These are phyloP conservation scores for Porphyrio hochstetteri DNA, from an alignment of 2,113 vertebrate genomes.

Conservation along the genomic window DNA sequence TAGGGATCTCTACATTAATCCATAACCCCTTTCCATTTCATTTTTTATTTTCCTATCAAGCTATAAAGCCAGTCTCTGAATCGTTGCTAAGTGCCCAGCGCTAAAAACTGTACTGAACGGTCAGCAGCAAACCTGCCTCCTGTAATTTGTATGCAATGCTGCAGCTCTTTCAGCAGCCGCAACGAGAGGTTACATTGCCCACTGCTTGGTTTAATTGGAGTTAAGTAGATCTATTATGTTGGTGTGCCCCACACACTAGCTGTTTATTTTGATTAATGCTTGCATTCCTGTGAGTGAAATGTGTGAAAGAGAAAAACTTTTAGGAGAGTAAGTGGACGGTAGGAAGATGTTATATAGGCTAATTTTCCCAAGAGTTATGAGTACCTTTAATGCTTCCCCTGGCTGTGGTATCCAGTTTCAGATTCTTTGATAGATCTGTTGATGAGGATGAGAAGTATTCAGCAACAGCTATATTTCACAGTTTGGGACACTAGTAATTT, in stretches of 20 bases:
- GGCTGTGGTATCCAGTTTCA: neutral
- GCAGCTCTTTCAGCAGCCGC: neutral
- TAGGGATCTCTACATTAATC: neutral
- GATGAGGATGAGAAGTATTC: neutral
- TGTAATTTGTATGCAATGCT: slow-evolving; percentile 49
- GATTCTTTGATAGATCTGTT: neutral
- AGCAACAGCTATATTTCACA: neutral
- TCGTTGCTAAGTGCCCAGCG: neutral
- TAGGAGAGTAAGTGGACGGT: neutral
- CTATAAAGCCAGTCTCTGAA: neutral
- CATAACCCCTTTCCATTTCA: neutral
- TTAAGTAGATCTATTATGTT: slow-evolving; percentile 66
- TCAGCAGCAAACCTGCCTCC: neutral
- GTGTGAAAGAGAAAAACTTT: neutral
- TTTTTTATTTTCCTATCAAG: neutral
- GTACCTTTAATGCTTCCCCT: neutral
- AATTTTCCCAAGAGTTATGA: neutral
- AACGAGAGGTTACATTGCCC: slow-evolving; percentile 41
- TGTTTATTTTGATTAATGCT: slow-evolving; percentile 73
- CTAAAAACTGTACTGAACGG: neutral
- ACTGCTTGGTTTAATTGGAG: slow-evolving; percentile 70
- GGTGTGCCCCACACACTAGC: neutral
- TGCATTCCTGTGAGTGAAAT: neutral
- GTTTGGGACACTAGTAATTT: neutral
- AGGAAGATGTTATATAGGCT: neutral